These are phyloP conservation scores for Drosophila pegasa DNA, from an alignment of 2,888 invertebrate genomes.

Conservation along the genomic window DNA sequence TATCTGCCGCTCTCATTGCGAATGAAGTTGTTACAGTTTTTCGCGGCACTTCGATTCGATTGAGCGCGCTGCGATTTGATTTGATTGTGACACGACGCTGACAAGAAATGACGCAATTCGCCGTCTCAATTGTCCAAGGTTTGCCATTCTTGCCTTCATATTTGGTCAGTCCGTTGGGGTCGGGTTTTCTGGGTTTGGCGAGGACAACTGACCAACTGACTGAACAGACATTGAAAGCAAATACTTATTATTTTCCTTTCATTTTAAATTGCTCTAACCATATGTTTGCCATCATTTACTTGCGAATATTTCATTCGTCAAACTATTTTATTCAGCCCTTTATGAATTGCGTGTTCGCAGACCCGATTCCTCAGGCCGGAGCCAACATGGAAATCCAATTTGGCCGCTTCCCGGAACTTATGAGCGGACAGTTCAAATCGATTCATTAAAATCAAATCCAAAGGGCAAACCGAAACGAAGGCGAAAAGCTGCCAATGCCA, in stretches of 20 bases:
- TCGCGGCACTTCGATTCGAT: constrained; percentile 33
- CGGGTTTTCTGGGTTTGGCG: constrained; percentile 8
- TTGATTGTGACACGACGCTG: constrained; percentile 76
- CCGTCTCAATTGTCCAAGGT: constrained; percentile 58
- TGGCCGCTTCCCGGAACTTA: constrained; percentile 68
- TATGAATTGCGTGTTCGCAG: constrained; percentile 43
- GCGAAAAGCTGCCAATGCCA: constrained; percentile 52
- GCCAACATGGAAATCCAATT: constrained; percentile 76
- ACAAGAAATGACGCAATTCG: constrained; percentile 75
- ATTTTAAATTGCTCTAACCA: neutral
- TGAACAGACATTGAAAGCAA: neutral
- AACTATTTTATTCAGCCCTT: constrained; percentile 17
- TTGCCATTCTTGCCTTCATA: constrained; percentile 47
- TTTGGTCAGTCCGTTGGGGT: constrained; percentile 22
- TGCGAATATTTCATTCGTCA: constrained; percentile 24
- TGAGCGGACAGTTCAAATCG: constrained; percentile 73
- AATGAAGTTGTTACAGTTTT: constrained; percentile 80
- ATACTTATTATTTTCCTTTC: neutral
- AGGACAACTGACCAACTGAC: neutral
- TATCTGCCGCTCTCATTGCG: constrained; percentile 58
- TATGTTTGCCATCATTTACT: neutral
- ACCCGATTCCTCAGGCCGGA: neutral
- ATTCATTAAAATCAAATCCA: constrained; percentile 75
- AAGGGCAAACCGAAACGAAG: constrained; percentile 54
- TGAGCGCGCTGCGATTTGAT: constrained; percentile 57